Evolutionary conservation across 2,113 vertebrate genomes (phyloP).

Genomic region (Sander lucioperca): DNA sequence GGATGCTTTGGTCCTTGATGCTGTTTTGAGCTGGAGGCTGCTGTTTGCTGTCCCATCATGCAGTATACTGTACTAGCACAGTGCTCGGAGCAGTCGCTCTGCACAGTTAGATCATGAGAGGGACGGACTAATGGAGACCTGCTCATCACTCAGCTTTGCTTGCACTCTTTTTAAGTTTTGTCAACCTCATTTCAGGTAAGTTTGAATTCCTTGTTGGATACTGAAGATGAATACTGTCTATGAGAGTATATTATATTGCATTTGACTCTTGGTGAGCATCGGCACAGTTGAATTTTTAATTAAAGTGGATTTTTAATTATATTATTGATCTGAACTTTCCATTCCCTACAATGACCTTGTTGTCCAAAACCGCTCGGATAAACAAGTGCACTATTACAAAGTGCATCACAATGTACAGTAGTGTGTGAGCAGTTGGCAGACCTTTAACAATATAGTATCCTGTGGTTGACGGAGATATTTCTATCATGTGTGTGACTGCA

Average conservation of each 20-base stretch:
- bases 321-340: conserved; percentile 32
- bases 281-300: not conserved
- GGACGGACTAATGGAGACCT: conserved; percentile 39
- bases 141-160: conserved; percentile 27
- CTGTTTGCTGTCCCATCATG: conserved; percentile 28
- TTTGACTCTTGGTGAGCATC: not conserved
- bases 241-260: not conserved
- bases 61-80: not conserved
- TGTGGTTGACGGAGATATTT: conserved; percentile 3
- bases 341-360: conserved; percentile 16
- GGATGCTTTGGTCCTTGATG: conserved; percentile 42
- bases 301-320: conserved; percentile 13
- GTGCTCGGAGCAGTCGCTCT: not conserved
- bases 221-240: not conserved
- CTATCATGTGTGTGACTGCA: conserved; percentile 23
- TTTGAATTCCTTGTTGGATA: conserved; percentile 23
- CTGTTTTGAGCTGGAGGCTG: conserved; percentile 39
- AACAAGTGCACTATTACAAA: not conserved
- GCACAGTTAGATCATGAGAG: not conserved
- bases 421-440: not conserved
- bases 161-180: conserved; percentile 34
- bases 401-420: not conserved
- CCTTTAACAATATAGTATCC: conserved; percentile 8
- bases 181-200: conserved; percentile 51
- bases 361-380: not conserved